Evolutionary conservation across 2,888 invertebrate species (phyloP).

Genomic region (Leptothorax acervorum): DNA sequence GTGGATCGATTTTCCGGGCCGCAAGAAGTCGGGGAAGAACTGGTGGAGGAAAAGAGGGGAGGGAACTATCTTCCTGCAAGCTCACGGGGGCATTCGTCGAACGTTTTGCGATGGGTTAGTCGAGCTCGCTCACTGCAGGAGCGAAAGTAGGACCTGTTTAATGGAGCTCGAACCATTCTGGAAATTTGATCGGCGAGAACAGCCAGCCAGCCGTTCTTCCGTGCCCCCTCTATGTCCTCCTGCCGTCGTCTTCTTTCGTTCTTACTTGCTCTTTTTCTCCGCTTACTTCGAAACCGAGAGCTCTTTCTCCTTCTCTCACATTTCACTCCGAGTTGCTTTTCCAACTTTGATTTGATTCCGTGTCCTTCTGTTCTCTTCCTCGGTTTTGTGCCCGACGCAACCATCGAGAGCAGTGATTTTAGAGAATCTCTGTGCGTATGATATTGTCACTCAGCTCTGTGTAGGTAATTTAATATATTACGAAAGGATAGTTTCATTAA

Average conservation of each 20-base stretch:
- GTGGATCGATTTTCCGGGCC: conserved; percentile 66
- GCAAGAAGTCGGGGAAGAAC: conserved; percentile 42
- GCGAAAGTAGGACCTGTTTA: conserved; percentile 78
- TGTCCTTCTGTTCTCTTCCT: conserved; percentile 61
- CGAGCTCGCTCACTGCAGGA: conserved; percentile 67
- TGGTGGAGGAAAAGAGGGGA: conserved; percentile 44
- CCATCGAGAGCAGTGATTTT: conserved; percentile 72
- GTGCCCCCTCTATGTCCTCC: conserved; percentile 12
- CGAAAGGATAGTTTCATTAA: not conserved
- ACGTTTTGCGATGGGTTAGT: conserved; percentile 77
- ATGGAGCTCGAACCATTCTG: conserved; percentile 81
- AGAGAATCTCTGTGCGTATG: conserved; percentile 39
- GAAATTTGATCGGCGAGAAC: conserved; percentile 82
- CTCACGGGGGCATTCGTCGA: conserved; percentile 69
- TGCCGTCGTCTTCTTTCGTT: conserved; percentile 45
- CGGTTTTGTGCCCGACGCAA: conserved; percentile 58
- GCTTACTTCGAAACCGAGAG: conserved; percentile 42
- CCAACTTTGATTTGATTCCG: conserved; percentile 83
- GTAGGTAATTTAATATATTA: not conserved
- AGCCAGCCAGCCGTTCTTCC: conserved; percentile 77
- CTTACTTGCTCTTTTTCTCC: conserved; percentile 45
- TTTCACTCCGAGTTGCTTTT: conserved; percentile 73
- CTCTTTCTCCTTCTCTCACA: conserved; percentile 64
- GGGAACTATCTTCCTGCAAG: conserved; percentile 64
- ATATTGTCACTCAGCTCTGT: not conserved